Base-by-base conservation (phyloP, 2,888 invertebrate genomes). In the Pristionchus mayeri region DNA sequence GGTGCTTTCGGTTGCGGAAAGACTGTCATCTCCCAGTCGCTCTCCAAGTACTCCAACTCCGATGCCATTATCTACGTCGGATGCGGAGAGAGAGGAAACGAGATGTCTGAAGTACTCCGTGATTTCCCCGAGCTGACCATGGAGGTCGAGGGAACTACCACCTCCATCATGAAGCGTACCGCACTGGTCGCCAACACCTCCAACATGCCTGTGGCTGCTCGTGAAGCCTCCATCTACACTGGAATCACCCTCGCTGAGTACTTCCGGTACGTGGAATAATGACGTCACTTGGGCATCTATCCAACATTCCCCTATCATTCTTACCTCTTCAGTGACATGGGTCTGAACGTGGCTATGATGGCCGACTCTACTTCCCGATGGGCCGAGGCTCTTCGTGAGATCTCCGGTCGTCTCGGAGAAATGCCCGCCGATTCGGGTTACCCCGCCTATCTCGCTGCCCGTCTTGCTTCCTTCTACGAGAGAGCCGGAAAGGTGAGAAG, bases 271-370 rank as follows among this genome's bases (percentile, higher is more conserved):
- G 44, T 3, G 13, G 4, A n/a, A 21, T 3, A 13, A 16, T n/a
- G 16, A 4, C 4, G 54, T 54, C n/a, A n/a, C n/a, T 54, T 54
- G 21, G 21, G 54, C 54, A 9, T 7, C n/a, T n/a, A 48, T 48
- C 11, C 48, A 48, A 11, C 13, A 9, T 44, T 44, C 44, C 44
- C 44, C 44, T 44, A 44, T 6, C 44, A 44, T 44, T 44, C n/a
- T n/a, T 40, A 2, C 21, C 75, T 27, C 24, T 99, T 98, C 96
- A 94, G 95, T 91, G 95, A 95, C 94, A 98, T 98, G 99, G 99
- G 99, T 93, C 98, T 98, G 95, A 97, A 99, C 94, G 99, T 99
- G 75, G 97, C 98, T 90, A 99, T 99, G 99, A 99, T 99, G 99
- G 99, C 99, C 88, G 99, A 99, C 94, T 99, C 98, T 44, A 99